A percentile compares a stretch with the other conserved stretches of the same genome.
These are phyloP conservation scores for Euwallacea fornicatus DNA, from an alignment of 1,140 invertebrate genomes.

Conservation along the genomic window DNA sequence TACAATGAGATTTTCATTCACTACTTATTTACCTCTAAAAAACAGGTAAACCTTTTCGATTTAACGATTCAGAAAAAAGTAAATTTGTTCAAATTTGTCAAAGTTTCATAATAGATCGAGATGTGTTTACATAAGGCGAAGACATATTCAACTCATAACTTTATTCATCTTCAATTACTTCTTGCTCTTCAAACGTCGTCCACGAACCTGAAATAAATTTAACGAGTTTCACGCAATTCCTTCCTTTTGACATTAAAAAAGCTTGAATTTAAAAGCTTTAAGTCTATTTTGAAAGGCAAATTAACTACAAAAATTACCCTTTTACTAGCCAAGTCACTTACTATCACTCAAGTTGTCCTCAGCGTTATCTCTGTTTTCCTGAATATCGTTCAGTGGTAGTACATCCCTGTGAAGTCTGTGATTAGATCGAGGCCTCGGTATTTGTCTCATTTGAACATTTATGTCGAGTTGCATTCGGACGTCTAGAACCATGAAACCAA, in stretches of 20 bases:
- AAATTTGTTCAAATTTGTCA: too few relatives aligned
- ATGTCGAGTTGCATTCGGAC: constrained; percentile 58
- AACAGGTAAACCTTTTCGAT: too few relatives aligned
- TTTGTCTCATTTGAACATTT: constrained; percentile 53
- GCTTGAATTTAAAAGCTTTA: not conserved
- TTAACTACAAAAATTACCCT: not conserved
- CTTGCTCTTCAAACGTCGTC: constrained; percentile 32
- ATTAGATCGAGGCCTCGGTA: constrained; percentile 34
- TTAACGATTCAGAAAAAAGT: too few relatives aligned
- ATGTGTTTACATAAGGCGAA: not conserved
- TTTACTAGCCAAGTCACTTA: constrained; percentile 20
- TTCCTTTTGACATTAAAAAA: too few relatives aligned
- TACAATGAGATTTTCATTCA: too few relatives aligned
- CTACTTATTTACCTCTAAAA: too few relatives aligned
- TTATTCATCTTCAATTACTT: constrained; percentile 24
- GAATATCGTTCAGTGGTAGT: constrained; percentile 9
- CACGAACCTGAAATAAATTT: constrained; percentile 25
- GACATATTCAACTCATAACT: not conserved
- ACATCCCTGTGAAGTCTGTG: not conserved
- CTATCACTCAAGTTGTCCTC: constrained; percentile 32
- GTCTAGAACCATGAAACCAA: constrained; percentile 57
- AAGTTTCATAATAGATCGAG: not conserved
- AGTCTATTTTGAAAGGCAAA: not conserved
- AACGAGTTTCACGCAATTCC: too few relatives aligned
- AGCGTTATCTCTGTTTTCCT: not conserved